phyloP scores from a whole-genome alignment of 2,113 vertebrate species.

The Riparia riparia region DNA sequence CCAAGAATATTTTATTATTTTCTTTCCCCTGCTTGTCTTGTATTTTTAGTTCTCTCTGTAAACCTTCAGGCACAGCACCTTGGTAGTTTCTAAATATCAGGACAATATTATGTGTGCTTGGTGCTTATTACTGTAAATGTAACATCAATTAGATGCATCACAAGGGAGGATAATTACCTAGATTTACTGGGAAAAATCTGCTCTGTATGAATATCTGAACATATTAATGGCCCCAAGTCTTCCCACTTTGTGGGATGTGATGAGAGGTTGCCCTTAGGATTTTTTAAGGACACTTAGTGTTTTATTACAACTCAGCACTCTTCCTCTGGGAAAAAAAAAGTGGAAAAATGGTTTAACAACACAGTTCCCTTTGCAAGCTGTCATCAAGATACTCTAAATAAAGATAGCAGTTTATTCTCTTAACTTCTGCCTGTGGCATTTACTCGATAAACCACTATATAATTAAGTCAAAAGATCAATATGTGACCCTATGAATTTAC shows the following conservation, averaged over 20 bases:
- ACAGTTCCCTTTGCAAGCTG: not conserved
- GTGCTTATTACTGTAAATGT: not conserved
- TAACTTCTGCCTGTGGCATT: not conserved
- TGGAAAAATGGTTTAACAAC: not conserved
- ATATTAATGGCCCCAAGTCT: not conserved
- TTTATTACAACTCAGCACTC: not conserved
- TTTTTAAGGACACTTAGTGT: not conserved
- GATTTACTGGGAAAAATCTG: not conserved
- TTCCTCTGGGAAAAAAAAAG: not conserved
- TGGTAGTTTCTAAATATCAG: not conserved
- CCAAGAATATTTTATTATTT: not conserved
- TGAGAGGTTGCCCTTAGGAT: rapidly evolving
- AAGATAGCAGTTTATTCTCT: not conserved
- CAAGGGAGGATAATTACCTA: not conserved
- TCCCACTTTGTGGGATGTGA: not conserved
- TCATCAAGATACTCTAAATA: not conserved
- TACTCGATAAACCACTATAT: not conserved
- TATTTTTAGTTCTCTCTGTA: not conserved
- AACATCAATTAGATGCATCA: not conserved
- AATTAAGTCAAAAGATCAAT: slow-evolving; percentile 19
- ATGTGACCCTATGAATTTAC: not conserved
- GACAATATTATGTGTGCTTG: not conserved
- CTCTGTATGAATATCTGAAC: not conserved
- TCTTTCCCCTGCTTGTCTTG: not conserved
- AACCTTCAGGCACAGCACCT: not conserved